These are phyloP conservation scores for Euschistus heros DNA, from an alignment of 1,140 invertebrate species.

Conservation along the genomic window DNA sequence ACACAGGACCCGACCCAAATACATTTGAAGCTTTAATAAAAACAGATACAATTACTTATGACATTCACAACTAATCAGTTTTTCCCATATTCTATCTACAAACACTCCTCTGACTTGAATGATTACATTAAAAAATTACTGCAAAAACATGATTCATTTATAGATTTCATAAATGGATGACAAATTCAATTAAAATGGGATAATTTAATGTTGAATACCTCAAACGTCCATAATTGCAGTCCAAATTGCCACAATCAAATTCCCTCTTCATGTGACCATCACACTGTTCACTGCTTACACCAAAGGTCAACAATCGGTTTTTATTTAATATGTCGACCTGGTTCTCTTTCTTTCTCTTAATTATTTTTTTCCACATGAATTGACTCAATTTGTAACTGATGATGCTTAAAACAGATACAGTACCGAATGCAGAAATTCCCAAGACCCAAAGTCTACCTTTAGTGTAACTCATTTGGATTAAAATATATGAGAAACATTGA, in stretches of 20 bases:
- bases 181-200: no score
- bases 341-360: not conserved
- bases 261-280: not conserved
- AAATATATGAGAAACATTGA: no score
- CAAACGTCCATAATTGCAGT: constrained; percentile 8
- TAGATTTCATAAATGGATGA: not conserved
- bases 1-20: no score
- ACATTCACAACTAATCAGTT: no score
- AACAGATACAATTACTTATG: no score
- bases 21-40: no score
- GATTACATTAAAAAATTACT: no score
- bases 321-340: not conserved
- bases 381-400: not conserved
- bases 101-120: no score
- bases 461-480: no score
- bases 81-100: no score
- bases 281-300: not conserved
- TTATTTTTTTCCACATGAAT: not conserved
- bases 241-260: constrained; percentile 6
- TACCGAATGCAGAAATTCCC: not conserved
- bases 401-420: not conserved
- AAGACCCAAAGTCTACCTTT: no score
- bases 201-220: not conserved
- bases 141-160: no score
- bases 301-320: not conserved